Evolutionary conservation across 2,113 vertebrate species (phyloP).

Genomic region (Gnathonemus longibarbis): DNA sequence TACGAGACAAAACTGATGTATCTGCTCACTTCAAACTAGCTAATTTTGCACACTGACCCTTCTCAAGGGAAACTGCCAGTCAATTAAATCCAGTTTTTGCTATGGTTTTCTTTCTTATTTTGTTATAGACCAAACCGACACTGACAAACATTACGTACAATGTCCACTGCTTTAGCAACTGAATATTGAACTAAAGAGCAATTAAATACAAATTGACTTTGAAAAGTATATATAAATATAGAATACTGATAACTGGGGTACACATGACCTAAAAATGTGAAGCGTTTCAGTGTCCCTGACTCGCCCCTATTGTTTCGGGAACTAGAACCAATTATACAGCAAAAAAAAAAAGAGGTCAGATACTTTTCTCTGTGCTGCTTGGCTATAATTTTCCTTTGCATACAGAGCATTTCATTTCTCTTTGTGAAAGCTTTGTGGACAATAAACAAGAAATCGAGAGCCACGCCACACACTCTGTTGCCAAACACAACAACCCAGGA

Average conservation of each 20-base stretch:
- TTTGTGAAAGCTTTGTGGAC: background rate
- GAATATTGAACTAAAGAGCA: background rate
- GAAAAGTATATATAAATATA: background rate
- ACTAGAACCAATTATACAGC: constrained; percentile 5
- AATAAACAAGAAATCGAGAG: constrained; percentile 2
- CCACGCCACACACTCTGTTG: background rate
- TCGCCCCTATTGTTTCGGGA: background rate
- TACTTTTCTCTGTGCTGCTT: background rate
- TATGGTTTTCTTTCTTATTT: background rate
- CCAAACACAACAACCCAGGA: background rate
- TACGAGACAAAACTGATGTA: background rate
- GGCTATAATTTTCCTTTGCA: background rate
- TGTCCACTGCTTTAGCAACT: background rate
- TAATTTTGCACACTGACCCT: constrained; percentile 3
- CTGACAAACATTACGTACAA: background rate
- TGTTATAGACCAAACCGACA: background rate
- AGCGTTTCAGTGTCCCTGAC: background rate
- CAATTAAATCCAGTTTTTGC: background rate
- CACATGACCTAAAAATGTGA: background rate
- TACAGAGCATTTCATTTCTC: background rate
- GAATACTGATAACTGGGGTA: background rate
- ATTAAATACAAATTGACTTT: background rate
- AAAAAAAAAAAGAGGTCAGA: background rate
- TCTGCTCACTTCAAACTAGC: constrained; percentile 3
- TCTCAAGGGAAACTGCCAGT: background rate